Conservation (phyloP, 2,888 invertebrate genomes). For the Ormyrus nitidulus region DNA sequence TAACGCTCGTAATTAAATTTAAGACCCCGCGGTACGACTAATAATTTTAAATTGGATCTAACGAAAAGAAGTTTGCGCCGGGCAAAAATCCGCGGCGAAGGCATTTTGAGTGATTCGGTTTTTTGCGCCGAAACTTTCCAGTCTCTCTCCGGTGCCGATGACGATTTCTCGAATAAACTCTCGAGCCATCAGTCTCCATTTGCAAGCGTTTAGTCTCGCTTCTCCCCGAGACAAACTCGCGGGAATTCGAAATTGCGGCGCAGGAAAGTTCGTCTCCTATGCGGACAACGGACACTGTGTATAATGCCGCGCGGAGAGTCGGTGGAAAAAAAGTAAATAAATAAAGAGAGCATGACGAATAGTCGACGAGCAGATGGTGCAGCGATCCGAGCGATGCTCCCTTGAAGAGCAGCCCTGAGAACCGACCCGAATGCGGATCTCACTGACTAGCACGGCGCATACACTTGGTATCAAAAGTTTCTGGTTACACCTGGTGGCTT, state of each 20-base stretch:
- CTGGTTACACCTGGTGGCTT: too few species aligned
- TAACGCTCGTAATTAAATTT: too few species aligned
- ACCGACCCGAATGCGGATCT: constrained; percentile 5
- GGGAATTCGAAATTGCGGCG: constrained; percentile 17
- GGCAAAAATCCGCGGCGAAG: neutral
- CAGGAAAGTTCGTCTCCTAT: neutral
- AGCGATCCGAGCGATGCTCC: constrained; percentile 17
- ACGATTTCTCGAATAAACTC: neutral
- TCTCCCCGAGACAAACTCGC: constrained; percentile 3
- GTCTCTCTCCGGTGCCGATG: too few species aligned
- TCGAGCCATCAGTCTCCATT: constrained; percentile 5
- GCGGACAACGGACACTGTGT: neutral
- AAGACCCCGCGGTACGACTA: too few species aligned
- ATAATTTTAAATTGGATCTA: too few species aligned
- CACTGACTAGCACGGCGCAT: constrained; percentile 1
- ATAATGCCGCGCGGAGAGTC: neutral
- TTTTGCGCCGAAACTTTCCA: constrained; percentile 10
- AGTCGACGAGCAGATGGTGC: constrained; percentile 16
- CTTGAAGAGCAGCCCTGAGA: constrained; percentile 27
- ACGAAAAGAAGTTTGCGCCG: too few species aligned
- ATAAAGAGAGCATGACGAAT: constrained; percentile 54
- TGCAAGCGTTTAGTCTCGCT: constrained; percentile 17
- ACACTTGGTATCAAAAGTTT: constrained; percentile 6
- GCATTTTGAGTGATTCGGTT: neutral
- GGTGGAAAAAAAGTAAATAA: constrained; percentile 25